These are phyloP conservation scores for Ceratina japonica DNA, from an alignment of 1,140 invertebrate species.

Conservation along the genomic window DNA sequence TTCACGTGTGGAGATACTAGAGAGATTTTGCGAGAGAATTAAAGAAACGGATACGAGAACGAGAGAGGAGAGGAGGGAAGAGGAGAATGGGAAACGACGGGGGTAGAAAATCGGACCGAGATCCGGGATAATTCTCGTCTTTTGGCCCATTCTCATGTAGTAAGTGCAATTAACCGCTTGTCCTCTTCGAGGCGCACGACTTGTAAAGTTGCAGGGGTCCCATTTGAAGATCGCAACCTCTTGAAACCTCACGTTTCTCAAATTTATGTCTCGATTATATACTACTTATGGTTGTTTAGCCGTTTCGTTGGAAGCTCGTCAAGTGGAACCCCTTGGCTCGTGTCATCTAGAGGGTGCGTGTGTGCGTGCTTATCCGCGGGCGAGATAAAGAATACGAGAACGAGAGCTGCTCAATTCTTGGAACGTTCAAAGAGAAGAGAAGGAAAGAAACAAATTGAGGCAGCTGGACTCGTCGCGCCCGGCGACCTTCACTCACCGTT, in stretches of 20 bases:
- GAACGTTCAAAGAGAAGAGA: constrained; percentile 5
- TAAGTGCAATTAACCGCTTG: constrained; percentile 24
- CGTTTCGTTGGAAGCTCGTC: too few species aligned
- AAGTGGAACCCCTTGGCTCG: neutral
- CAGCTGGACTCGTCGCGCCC: constrained; percentile 41
- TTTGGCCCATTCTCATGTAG: constrained; percentile 4
- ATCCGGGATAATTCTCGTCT: neutral
- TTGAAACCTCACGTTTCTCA: too few species aligned
- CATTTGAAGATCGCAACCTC: too few species aligned
- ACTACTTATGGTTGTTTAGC: too few species aligned
- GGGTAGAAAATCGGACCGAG: too few species aligned
- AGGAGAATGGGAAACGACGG: neutral
- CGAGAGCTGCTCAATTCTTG: constrained; percentile 42
- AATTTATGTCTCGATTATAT: too few species aligned
- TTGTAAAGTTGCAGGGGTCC: constrained; percentile 16
- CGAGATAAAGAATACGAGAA: constrained; percentile 34
- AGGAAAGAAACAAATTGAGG: constrained; percentile 18
- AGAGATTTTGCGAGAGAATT: neutral
- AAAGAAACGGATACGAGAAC: neutral
- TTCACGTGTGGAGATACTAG: neutral
- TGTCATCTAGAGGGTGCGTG: constrained; percentile 31
- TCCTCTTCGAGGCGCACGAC: constrained; percentile 5
- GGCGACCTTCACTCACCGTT: constrained; percentile 35
- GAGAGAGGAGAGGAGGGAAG: neutral
- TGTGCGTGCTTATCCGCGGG: constrained; percentile 22